Evolutionary conservation across 1,140 invertebrate species (phyloP), one percentile per base, ranked within the genome.

Genomic region (Tetramorium simillimum): DNA sequence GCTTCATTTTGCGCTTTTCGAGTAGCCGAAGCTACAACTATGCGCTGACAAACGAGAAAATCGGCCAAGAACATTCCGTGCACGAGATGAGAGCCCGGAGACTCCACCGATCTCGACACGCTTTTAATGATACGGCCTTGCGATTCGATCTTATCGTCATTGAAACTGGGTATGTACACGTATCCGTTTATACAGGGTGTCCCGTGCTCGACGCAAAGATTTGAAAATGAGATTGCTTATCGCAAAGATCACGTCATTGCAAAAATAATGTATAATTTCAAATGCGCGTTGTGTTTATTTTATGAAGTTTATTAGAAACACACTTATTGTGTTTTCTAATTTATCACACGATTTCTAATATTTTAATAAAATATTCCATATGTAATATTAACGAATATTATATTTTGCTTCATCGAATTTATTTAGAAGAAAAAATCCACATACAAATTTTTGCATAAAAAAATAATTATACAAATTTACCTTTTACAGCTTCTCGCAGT

Each of bases 401-500:
- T 43, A 12, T 46, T 49, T 43, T 49, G 21, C 12, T 70, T 49
- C 18, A 49, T 53, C 16, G 18, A 72, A n/a, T 72, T 1, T 28
- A 67, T 16, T 24, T 24, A 33, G 12, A 6, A 40, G 10, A 75
- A 75, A 40, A 21, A 7, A 0, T 9, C 3, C 21, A 46, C 65
- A 46, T 33, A 33, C 33, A 69, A 58, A 75, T 40, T 75, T 58
- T 70, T 70, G 69, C 14, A 10, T 70, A 2, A 51, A 70, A 53
- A 49, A 46, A 49, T 37, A 86, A 86, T 18, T 18, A 12, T 16
- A n/a, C 10, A 24, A 53, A 78, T 88, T 92, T 88, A 96, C 95
- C 95, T 96, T 94, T 96, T 96, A 51, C 94, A 95, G 81, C 91
- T 95, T 90, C 95, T 94, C 85, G 93, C 92, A 12, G 94, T 92